Evolutionary conservation across 2,888 invertebrate genomes (phyloP).

Genomic region (Pelosia muscerda): DNA sequence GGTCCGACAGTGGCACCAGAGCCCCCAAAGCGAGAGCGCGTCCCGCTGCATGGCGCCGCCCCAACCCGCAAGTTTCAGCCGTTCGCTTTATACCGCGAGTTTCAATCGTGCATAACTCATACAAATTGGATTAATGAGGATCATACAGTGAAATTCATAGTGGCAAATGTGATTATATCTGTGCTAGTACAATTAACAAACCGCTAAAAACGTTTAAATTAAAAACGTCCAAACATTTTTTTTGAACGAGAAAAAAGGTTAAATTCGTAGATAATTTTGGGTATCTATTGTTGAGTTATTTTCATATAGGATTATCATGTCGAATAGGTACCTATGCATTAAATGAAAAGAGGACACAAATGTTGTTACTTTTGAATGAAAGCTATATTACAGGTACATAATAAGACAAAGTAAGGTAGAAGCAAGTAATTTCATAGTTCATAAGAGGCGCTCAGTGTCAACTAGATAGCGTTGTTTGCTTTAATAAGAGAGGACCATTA

Average conservation of each 20-base stretch:
- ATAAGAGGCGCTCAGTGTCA: conserved; percentile 14
- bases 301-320: background rate
- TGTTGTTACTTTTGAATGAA: background rate
- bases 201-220: no score
- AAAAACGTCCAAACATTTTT: background rate
- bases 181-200: conserved; percentile 32
- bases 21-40: conserved; percentile 75
- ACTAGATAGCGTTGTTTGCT: conserved; percentile 33
- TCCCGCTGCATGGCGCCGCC: conserved; percentile 48
- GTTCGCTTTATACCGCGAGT: conserved; percentile 55
- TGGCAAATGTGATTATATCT: conserved; percentile 54
- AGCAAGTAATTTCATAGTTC: conserved; percentile 25
- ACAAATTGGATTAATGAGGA: conserved; percentile 55
- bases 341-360: background rate
- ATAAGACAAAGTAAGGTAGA: conserved; percentile 24
- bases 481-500: conserved; percentile 25
- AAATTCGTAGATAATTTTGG: background rate
- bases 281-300: background rate
- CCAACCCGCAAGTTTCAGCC: conserved; percentile 55
- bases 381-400: conserved; percentile 4
- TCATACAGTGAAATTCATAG: conserved; percentile 55
- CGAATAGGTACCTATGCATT: background rate
- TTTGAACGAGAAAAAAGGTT: background rate
- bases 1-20: conserved; percentile 72
- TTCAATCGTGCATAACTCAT: conserved; percentile 47